Base-by-base conservation (phyloP, 2,113 vertebrate genomes). In the Lanius collurio region DNA sequence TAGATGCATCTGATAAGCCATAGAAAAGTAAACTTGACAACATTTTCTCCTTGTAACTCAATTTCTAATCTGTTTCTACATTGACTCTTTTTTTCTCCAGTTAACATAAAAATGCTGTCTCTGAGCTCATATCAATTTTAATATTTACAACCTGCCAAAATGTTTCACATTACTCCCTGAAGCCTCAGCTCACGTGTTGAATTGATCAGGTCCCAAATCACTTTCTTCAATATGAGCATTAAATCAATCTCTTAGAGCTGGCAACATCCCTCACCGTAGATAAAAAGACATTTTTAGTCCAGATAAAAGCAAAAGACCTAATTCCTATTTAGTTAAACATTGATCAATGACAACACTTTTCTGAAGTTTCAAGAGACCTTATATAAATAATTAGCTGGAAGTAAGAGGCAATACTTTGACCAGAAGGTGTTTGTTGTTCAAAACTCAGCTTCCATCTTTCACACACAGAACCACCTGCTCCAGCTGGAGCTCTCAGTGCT, bases 61-160 rank as follows among this genome's bases (percentile, higher is more conserved):
- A 90, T 96, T 94, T 92, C 85, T 90, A 64, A 92, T 92, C 82
- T 95, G 71, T 86, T 95, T 93, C 52, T 88, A 47, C 64, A 89
- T 75, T 90, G 92, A 95, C 76, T 86, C 55, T 81, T 83, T 37
- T 37, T 95, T 94, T 70, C 92, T 90, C 83, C 73, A 89, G 42
- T 94, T 93, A 95, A 90, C 73, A 87, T 93, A 86, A 93, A 95
- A 92, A 31, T n/a, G 39, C 64, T 81, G 62, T 87, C 28, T 80
- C 93, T 60, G 47, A 89, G 83, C 49, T 95, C 68, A 10, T 88
- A 95, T 92, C 90, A 95, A 69, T 97, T 96, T 94, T 89, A 93
- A 87, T 96, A 93, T 95, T 96, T 96, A 90, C 88, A 95, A n/a
- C 20, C 76, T 96, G 93, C 69, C 94, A 92, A 63, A 95, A 92